These are phyloP conservation scores for Melanchra persicariae DNA, from an alignment of 2,888 invertebrate species.

Conservation along the genomic window DNA sequence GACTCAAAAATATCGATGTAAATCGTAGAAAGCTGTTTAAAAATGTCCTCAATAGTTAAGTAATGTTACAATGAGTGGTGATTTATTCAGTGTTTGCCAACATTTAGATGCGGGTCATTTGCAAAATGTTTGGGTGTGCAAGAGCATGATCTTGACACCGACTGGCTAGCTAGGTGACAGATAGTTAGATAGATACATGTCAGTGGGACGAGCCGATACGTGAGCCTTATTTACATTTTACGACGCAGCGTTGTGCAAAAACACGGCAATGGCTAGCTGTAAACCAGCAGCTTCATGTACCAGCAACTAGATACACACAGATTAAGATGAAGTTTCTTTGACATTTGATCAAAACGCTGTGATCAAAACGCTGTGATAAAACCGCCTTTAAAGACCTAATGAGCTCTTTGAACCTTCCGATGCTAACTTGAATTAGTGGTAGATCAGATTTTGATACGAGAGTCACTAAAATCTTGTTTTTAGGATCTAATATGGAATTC, in stretches of 20 bases:
- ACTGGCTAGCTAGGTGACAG: slow-evolving; percentile 72
- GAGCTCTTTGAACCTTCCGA: slow-evolving; percentile 28
- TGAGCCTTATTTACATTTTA: slow-evolving; percentile 73
- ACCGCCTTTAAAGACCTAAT: slow-evolving; percentile 15
- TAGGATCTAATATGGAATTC: not conserved
- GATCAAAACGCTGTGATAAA: slow-evolving; percentile 1
- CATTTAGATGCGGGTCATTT: slow-evolving; percentile 70
- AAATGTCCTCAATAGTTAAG: slow-evolving; percentile 47
- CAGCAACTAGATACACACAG: slow-evolving; percentile 27
- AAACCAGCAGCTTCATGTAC: slow-evolving; percentile 49
- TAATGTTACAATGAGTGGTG: slow-evolving; percentile 53
- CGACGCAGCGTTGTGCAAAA: slow-evolving; percentile 69
- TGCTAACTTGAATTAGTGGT: slow-evolving; percentile 8
- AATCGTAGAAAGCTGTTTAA: slow-evolving; percentile 38
- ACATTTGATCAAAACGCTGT: slow-evolving; percentile 31
- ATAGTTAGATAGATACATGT: slow-evolving; percentile 71
- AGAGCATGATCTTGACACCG: slow-evolving; percentile 80
- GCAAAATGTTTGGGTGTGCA: slow-evolving; percentile 71
- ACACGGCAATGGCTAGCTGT: slow-evolving; percentile 57
- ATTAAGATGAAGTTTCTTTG: slow-evolving; percentile 27
- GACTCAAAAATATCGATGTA: slow-evolving; percentile 19
- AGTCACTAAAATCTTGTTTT: slow-evolving; percentile 7
- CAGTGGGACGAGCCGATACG: slow-evolving; percentile 73
- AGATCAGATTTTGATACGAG: slow-evolving; percentile 14
- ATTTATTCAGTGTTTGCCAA: slow-evolving; percentile 63